Evolutionary conservation across 2,797 vertebrate species (phyloP), one percentile per base, ranked within the genome.

Genomic region (Cyclura pinguis): DNA sequence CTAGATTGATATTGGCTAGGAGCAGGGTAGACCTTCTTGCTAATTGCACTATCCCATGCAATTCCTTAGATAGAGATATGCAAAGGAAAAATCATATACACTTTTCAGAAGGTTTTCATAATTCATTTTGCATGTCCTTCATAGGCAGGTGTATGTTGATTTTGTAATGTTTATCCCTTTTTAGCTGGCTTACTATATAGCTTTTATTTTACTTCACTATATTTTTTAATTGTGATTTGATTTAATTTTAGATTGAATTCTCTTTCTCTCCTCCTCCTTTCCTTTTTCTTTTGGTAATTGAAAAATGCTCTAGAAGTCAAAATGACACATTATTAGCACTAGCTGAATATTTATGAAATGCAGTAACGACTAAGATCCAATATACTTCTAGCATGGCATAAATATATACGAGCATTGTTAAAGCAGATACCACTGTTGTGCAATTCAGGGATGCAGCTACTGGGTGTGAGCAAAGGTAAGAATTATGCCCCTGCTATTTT

Each of bases 311-410:
- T 59, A 5, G 24, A n/a, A 42, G 32, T 73, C 22, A 3, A 57
- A 52, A 38, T 74, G 50, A 52, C 18, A 35, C 29, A 22, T 57
- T 5, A 55, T 52, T 35, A 74, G 0, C 2, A 74, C 91, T 16
- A 92, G 94, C 80, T 14, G 16, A 64, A 64, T 59, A 22, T 29
- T n/a, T 35, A 59, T 78, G 16, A 64, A 78, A 64, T 50, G 16
- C 74, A 67, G 20, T 69, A 69, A 69, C 5, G 2, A 69, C 29
- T 27, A 29, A 12, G 24, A 67, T 67, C 27, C 64, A 67, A 12
- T 67, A 67, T 18, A 20, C 59, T 59, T 59, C 59, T 62, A 62
- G 20, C 59, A 62, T 62, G 59, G 5, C 59, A 62, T 62, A 62
- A 62, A 62, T 62, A 62, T 62, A 5, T 18, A 62, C 20, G 0